These are phyloP conservation scores for Heterotis niloticus DNA, from an alignment of 2,113 vertebrate species.

Conservation along the genomic window DNA sequence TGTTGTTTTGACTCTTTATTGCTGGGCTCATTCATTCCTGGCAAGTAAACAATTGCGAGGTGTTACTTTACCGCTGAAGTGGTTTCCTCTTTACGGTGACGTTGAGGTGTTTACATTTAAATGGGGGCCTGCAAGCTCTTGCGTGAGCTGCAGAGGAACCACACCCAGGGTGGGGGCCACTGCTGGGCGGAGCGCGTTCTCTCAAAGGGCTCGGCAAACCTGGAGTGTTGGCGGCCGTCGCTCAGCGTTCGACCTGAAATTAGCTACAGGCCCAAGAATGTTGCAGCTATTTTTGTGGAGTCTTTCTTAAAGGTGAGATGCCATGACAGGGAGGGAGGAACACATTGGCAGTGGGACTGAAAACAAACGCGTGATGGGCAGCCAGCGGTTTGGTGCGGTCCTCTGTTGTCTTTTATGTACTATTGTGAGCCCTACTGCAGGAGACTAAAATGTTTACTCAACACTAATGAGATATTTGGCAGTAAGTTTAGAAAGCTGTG, in stretches of 20 bases:
- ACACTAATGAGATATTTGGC: not conserved
- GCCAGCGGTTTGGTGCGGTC: no score
- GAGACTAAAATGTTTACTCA: not conserved
- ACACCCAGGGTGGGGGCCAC: not conserved
- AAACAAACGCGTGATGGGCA: not conserved
- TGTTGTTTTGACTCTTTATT: no score
- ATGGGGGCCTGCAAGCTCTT: not conserved
- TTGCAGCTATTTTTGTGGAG: not conserved
- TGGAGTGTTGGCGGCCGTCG: not conserved
- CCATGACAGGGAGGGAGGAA: not conserved
- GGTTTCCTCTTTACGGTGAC: not conserved
- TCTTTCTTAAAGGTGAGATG: not conserved
- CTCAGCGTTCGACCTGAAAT: constrained; percentile 16
- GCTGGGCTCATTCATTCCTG: no score
- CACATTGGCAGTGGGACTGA: not conserved
- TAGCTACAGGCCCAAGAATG: not conserved
- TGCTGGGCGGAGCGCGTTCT: not conserved
- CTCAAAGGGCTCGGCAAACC: not conserved
- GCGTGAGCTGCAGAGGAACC: not conserved
- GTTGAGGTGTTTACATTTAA: not conserved
- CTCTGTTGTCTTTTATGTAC: no score
- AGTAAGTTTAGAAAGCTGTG: no score
- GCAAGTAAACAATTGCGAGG: no score
- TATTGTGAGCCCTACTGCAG: no score
- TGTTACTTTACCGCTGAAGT: no score